These are phyloP conservation scores for Diachrysia chrysitis DNA, from an alignment of 2,888 invertebrate genomes.

Conservation along the genomic window DNA sequence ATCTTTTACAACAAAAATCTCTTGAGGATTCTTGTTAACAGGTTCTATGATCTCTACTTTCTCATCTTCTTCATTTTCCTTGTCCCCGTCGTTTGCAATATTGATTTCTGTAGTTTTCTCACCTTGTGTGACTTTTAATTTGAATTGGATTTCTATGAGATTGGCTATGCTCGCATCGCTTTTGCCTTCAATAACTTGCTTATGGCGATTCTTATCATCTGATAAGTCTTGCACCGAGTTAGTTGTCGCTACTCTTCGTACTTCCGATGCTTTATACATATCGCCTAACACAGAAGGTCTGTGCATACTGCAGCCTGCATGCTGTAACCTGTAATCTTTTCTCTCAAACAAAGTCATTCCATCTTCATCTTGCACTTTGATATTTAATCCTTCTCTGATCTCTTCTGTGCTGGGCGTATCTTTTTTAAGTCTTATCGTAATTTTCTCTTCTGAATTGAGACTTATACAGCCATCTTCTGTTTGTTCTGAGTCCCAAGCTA, in stretches of 20 bases:
- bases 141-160: slow-evolving; percentile 78
- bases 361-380: slow-evolving; percentile 75
- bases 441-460: slow-evolving; percentile 67
- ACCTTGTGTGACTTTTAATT: slow-evolving; percentile 72
- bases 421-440: slow-evolving; percentile 67
- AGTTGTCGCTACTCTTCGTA: slow-evolving; percentile 66
- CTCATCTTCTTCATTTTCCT: slow-evolving; percentile 35
- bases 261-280: slow-evolving; percentile 68
- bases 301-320: slow-evolving; percentile 31
- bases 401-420: slow-evolving; percentile 70
- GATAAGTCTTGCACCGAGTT: slow-evolving; percentile 55
- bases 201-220: slow-evolving; percentile 45
- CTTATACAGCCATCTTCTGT: slow-evolving; percentile 51
- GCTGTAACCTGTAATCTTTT: slow-evolving; percentile 66
- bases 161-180: slow-evolving; percentile 70
- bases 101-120: slow-evolving; percentile 72
- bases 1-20: slow-evolving; percentile 68
- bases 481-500: slow-evolving; percentile 27
- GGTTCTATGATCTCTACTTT: slow-evolving; percentile 35
- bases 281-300: slow-evolving; percentile 62
- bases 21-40: slow-evolving; percentile 57
- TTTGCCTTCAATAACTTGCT: slow-evolving; percentile 52
- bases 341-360: slow-evolving; percentile 76
- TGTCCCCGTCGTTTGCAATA: slow-evolving; percentile 61
- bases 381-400: slow-evolving; percentile 67